Percentiles rank a stretch among this genome's conserved stretches.
phyloP scores from a whole-genome alignment of 2,888 invertebrate genomes.

The Diaprepes abbreviatus region DNA sequence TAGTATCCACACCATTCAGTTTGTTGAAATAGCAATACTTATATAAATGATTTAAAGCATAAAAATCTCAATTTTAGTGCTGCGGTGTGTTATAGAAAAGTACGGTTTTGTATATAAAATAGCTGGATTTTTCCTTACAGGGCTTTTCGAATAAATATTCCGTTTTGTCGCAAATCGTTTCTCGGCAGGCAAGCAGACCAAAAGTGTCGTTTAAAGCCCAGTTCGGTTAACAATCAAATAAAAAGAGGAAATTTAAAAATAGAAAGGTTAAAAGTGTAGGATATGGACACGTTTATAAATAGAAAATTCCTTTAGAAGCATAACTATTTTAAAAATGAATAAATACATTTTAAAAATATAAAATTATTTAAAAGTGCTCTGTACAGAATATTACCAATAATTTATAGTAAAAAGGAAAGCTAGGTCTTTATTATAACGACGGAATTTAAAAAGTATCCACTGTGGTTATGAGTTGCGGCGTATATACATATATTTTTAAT shows the following conservation, averaged over 20 bases:
- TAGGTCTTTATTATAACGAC: no score
- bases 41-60: constrained; percentile 4
- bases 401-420: no score
- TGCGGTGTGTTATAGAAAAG: background rate
- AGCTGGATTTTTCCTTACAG: background rate
- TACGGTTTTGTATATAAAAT: constrained; percentile 6
- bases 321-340: no score
- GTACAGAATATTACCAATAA: no score
- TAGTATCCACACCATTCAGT: background rate
- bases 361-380: no score
- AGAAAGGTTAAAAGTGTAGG: background rate
- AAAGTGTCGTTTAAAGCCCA: background rate
- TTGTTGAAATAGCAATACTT: background rate
- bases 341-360: no score
- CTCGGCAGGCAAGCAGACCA: background rate
- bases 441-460: no score
- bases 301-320: no score
- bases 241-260: background rate
- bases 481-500: no score
- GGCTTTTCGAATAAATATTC: constrained; percentile 1
- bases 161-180: constrained; percentile 8
- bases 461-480: no score
- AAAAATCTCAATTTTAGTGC: background rate
- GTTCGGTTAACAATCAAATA: background rate
- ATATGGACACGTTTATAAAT: no score